Evolutionary conservation across 2,888 invertebrate genomes (phyloP), one percentile per base, ranked within the genome.

Genomic region (Marasmarcha lunaedactyla): DNA sequence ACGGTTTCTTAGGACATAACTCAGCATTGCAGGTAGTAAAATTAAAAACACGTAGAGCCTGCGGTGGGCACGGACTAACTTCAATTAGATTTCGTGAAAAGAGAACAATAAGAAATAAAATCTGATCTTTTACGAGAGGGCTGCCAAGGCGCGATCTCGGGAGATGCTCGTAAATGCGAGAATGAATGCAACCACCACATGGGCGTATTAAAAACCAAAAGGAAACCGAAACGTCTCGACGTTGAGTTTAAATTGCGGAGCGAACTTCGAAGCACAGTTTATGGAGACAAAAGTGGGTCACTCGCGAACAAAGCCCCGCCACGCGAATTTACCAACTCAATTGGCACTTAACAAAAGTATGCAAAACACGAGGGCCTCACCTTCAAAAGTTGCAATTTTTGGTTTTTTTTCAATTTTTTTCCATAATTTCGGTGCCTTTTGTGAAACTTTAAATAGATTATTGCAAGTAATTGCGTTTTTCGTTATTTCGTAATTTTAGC

Each of bases 101-200:
- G 68, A 71, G 79, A 78, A 81, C 83, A 83, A 83, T 83, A 79
- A 81, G 79, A 72, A 73, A 77, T 83, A 81, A 81, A 83, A 77
- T 76, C 55, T 59, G 71, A 59, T 66, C 76, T 71, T 83, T 83
- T 79, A 81, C 77, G 81, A 78, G 56, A 63, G 45, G 55, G 55
- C 64, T 68, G 78, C 73, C 76, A 72, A 69, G 55, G 55, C 72
- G 61, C 64, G 73, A 72, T 70, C 74, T 63, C 66, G 52, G 56
- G 66, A 64, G 63, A 57, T 59, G 71, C 44, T 73, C 78, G 71
- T 79, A 76, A 81, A 78, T 53, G 49, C 51, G 67, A 69, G 73
- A 77, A 78, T 78, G 73, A 77, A 78, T 78, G 78, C 78, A 78
- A 78, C 74, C 74, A 73, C 60, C 51, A 55, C 55, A 51, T 54